A percentile compares a stretch with the other conserved stretches of the same genome.
phyloP scores from a whole-genome alignment of 2,797 vertebrate genomes.

The Pseudochirops cupreus region DNA sequence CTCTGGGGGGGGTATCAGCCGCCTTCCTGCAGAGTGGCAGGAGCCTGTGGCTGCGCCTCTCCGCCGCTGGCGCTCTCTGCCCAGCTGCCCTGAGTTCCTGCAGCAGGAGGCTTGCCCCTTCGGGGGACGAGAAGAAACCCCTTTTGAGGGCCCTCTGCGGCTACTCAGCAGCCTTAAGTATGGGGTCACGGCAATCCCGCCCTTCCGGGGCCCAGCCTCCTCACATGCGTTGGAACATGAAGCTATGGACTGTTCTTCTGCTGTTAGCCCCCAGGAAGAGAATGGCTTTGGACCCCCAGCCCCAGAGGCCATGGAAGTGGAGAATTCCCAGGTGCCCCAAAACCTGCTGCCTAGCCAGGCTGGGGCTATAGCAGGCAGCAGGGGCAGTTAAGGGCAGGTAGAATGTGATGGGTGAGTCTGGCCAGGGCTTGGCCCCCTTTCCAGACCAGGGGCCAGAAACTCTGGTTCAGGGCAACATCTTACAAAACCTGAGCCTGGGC shows the following conservation, averaged over 20 bases:
- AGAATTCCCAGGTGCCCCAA: not conserved
- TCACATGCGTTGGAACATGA: slow-evolving; percentile 81
- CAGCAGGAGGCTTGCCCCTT: slow-evolving; percentile 88
- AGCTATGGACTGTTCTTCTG: slow-evolving; percentile 94
- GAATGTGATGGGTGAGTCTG: not conserved
- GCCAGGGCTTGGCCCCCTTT: slow-evolving; percentile 48
- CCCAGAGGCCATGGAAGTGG: not conserved
- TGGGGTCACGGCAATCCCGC: slow-evolving; percentile 93
- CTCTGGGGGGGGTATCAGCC: slow-evolving; percentile 79
- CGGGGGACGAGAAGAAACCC: slow-evolving; percentile 84
- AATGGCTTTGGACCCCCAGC: slow-evolving; percentile 82
- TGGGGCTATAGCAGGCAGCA: not conserved
- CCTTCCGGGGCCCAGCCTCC: slow-evolving; percentile 87
- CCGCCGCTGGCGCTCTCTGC: slow-evolving; percentile 93
- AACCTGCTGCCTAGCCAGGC: not conserved
- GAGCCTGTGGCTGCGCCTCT: slow-evolving; percentile 87
- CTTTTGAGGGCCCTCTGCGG: slow-evolving; percentile 87
- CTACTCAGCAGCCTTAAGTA: slow-evolving; percentile 90
- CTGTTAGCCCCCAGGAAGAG: slow-evolving; percentile 85
- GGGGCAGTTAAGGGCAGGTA: not conserved
- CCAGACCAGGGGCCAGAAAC: slow-evolving; percentile 54
- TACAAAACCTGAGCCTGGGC: not conserved
- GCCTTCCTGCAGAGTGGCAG: slow-evolving; percentile 82
- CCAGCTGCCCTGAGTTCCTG: slow-evolving; percentile 92
- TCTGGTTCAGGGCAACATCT: not conserved